Base-by-base conservation (phyloP, 1,140 invertebrate genomes). In the Camponotus pennsylvanicus region DNA sequence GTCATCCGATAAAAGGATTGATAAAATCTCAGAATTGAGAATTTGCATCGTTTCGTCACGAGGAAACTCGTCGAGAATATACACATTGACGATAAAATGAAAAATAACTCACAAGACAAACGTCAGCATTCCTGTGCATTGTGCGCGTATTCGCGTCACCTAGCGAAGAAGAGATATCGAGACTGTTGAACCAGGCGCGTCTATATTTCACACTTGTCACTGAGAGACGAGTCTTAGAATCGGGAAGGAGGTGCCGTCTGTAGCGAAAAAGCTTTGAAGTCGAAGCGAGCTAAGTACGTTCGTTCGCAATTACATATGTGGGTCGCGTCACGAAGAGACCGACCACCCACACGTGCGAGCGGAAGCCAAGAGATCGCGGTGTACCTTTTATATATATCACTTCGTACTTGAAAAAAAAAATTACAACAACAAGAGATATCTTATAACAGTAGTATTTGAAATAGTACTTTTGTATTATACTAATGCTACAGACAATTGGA, bases 221-320 rank as follows among this genome's bases (percentile, higher is more conserved):
- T 11, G 40, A 71, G 49, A 37, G 67, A 42, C 21, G 37, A n/a
- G 18, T 82, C 59, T 82, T 18, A 45, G 49, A 2, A 71, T 82
- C 40, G 67, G 55, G 8, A 37, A 42, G 79, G 52, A 45, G 49
- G 55, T 61, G 18, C 52, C 52, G 37, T 34, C 69, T 45, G 52
- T n/a, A 42, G 42, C 79, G 79, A 59, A 57, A 42, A 73, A 82
- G 49, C 55, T 82, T 73, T 71, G 21, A 82, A 34, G 67, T 45
- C 40, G 40, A 32, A 55, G n/a, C 67, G 37, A 49, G 15, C 52
- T 49, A 45, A 37, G 52, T 57, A 63, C 57, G 6, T 7, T 15
- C 70, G 45, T 40, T 61, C 32, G 32, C 55, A 84, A 76, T 84
- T 84, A 76, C 37, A 13, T 63, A 84, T 84, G 82, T 84, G n/a